phyloP scores from a whole-genome alignment of 2,888 invertebrate species.

The Marronus borbonicus region DNA sequence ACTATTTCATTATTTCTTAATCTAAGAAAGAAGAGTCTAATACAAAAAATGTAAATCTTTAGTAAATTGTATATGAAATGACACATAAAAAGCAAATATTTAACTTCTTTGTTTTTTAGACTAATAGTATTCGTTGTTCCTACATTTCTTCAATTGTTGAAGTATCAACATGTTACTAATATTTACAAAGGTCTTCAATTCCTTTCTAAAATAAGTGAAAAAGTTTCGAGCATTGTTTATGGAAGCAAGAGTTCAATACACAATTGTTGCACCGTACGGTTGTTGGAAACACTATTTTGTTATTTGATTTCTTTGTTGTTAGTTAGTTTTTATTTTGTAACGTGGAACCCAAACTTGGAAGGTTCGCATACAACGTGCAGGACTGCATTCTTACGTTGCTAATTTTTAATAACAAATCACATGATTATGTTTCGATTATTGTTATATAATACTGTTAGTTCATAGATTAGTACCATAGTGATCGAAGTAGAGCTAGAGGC shows the following conservation, averaged over 20 bases:
- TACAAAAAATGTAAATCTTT: no score
- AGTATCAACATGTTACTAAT: not conserved
- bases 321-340: conserved; percentile 38
- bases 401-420: conserved; percentile 40
- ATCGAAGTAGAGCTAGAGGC: conserved; percentile 69
- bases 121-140: no score
- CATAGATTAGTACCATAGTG: conserved; percentile 59
- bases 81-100: no score
- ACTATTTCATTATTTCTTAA: no score
- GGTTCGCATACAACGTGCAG: conserved; percentile 32
- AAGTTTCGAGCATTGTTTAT: conserved; percentile 63
- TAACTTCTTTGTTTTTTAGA: no score
- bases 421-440: conserved; percentile 45
- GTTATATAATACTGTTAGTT: conserved; percentile 50
- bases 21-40: no score
- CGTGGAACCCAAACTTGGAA: conserved; percentile 30
- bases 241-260: conserved; percentile 52
- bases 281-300: conserved; percentile 33
- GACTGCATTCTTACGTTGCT: conserved; percentile 38
- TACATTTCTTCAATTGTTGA: conserved; percentile 30
- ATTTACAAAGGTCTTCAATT: not conserved
- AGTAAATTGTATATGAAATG: no score
- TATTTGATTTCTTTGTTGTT: conserved; percentile 31
- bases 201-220: conserved; percentile 19
- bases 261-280: conserved; percentile 51